These are phyloP conservation scores for Cynoglossus semilaevis DNA, from an alignment of 2,113 vertebrate species.

Conservation along the genomic window DNA sequence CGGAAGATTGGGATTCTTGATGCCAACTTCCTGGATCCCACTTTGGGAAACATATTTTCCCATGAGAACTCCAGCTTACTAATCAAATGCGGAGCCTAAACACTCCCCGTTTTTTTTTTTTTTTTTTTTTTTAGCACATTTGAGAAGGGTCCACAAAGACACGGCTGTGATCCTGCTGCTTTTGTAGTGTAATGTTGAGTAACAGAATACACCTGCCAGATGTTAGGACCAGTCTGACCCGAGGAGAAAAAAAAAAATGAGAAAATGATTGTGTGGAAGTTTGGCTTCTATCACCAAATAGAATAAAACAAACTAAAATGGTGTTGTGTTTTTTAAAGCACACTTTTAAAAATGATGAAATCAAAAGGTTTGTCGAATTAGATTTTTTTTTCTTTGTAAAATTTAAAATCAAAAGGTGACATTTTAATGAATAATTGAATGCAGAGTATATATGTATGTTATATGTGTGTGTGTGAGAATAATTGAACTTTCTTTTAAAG, in stretches of 20 bases:
- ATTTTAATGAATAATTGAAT: no score
- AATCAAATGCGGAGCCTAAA: conserved; percentile 58
- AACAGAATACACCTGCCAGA: conserved; percentile 57
- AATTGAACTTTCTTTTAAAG: no score
- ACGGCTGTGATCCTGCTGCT: conserved; percentile 36
- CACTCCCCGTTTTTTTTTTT: conserved; percentile 8
- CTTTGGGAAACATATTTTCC: conserved; percentile 48
- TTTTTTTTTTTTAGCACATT: conserved; percentile 29
- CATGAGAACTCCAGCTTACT: conserved; percentile 44
- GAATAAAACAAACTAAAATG: no score
- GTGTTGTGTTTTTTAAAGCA: no score
- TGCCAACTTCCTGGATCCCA: conserved; percentile 39
- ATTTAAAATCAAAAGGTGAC: no score
- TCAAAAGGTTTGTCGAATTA: no score
- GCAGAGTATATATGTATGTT: no score
- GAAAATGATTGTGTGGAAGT: conserved; percentile 16
- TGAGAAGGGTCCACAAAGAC: conserved; percentile 44
- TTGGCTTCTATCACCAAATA: conserved; percentile 3
- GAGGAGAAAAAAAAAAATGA: conserved; percentile 30
- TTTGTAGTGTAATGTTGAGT: conserved; percentile 41
- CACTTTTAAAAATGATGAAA: no score
- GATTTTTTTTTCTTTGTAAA: no score
- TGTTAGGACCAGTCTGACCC: conserved; percentile 47
- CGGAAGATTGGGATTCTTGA: conserved; percentile 19
- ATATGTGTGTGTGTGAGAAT: no score